Evolutionary conservation across 2,113 vertebrate species (phyloP).

Genomic region (Thalassoma bifasciatum): DNA sequence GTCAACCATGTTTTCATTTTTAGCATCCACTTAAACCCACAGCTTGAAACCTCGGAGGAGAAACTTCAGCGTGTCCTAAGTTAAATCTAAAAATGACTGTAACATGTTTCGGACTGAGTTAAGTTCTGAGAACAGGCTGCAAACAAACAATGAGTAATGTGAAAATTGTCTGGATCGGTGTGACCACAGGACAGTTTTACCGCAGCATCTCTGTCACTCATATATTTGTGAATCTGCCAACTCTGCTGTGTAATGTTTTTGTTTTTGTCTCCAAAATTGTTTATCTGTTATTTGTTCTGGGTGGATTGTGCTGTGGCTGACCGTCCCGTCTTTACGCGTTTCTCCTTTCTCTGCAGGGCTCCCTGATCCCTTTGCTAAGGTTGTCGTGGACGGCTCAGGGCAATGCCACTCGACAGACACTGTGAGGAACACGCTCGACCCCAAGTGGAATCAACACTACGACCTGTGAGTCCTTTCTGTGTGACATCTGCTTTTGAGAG

Average conservation of each 20-base stretch:
- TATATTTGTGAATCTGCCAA: conserved; percentile 1
- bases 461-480: conserved; percentile 89
- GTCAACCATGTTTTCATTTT: too few species aligned
- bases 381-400: conserved; percentile 98
- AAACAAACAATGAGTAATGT: conserved; percentile 24
- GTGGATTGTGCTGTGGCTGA: background rate
- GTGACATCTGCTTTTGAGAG: too few species aligned
- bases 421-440: conserved; percentile 99
- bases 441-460: conserved; percentile 99
- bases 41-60: too few species aligned
- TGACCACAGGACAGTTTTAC: background rate
- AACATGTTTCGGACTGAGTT: too few species aligned
- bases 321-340: background rate
- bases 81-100: too few species aligned
- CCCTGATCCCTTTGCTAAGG: conserved; percentile 98
- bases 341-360: conserved; percentile 84
- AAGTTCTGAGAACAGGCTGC: too few species aligned
- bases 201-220: conserved; percentile 5
- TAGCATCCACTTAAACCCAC: too few species aligned
- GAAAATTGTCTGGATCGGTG: background rate
- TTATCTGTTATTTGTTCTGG: background rate
- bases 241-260: background rate
- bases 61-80: background rate
- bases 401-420: conserved; percentile 99
- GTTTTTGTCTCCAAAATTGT: conserved; percentile 10